Evolutionary conservation across 2,797 vertebrate genomes (phyloP).

Genomic region (Galaxias olidus): DNA sequence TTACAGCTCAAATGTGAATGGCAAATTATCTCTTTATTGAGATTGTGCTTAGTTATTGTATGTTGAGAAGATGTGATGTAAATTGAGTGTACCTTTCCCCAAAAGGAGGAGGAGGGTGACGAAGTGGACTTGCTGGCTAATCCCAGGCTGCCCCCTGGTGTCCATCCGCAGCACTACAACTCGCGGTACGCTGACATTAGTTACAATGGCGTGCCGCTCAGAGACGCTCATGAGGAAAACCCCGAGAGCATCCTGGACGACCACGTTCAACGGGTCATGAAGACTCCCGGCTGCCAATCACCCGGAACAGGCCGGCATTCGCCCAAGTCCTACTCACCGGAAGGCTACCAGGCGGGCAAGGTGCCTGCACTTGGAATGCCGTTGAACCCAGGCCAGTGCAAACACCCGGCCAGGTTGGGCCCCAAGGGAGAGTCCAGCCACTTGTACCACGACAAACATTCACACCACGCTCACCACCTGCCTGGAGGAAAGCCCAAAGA

Average conservation of each 20-base stretch:
- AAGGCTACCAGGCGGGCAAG: slow-evolving; percentile 75
- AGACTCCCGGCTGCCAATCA: slow-evolving; percentile 93
- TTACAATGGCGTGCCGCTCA: slow-evolving; percentile 74
- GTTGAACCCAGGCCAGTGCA: slow-evolving; percentile 72
- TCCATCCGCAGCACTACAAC: slow-evolving; percentile 81
- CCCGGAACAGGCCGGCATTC: slow-evolving; percentile 88
- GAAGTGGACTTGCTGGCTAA: slow-evolving; percentile 76
- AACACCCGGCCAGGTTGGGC: slow-evolving; percentile 77
- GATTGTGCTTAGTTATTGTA: too few species aligned
- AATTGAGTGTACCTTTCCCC: slow-evolving; percentile 12
- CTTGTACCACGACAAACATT: slow-evolving; percentile 85
- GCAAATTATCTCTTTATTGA: not conserved
- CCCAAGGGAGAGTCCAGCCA: slow-evolving; percentile 78
- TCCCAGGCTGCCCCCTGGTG: slow-evolving; percentile 83
- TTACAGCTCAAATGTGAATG: not conserved
- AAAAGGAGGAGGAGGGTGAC: slow-evolving; percentile 93
- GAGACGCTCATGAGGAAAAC: slow-evolving; percentile 93
- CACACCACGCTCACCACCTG: slow-evolving; percentile 82
- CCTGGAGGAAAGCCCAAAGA: slow-evolving; percentile 81
- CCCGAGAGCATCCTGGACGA: slow-evolving; percentile 97
- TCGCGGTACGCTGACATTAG: slow-evolving; percentile 82
- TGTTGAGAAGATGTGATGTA: too few species aligned
- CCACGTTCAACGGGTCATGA: slow-evolving; percentile 96
- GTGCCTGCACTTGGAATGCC: slow-evolving; percentile 61
- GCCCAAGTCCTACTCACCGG: slow-evolving; percentile 88